These are phyloP conservation scores for Drosophila equinoxialis DNA, from an alignment of 1,140 invertebrate species.

Conservation along the genomic window DNA sequence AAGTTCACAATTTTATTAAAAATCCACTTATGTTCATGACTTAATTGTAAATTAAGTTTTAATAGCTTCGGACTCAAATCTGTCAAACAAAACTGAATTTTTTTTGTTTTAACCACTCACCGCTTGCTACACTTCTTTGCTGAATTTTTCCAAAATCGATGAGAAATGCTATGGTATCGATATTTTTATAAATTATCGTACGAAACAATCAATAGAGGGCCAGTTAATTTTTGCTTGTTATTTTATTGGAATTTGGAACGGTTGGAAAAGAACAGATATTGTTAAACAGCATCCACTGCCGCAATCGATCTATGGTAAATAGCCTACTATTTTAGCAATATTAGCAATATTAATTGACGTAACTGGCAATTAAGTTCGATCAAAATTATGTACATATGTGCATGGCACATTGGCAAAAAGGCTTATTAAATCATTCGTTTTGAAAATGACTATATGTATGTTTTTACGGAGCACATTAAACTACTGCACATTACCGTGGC, in stretches of 20 bases:
- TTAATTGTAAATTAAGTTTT: neutral
- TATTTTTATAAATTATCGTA: neutral
- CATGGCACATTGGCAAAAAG: too few species aligned
- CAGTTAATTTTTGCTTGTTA: too few species aligned
- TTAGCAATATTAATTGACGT: too few species aligned
- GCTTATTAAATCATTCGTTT: too few species aligned
- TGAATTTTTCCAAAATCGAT: conserved; percentile 8
- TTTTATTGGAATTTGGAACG: neutral
- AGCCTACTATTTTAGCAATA: too few species aligned
- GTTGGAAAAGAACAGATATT: neutral
- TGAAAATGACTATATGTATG: too few species aligned
- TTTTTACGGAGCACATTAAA: too few species aligned
- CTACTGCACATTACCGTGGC: too few species aligned
- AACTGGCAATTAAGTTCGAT: too few species aligned
- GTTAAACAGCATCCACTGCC: too few species aligned
- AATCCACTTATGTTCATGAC: neutral
- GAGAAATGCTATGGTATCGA: neutral
- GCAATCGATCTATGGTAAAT: too few species aligned
- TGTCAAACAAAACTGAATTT: neutral
- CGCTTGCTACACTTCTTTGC: conserved; percentile 5
- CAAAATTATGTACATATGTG: too few species aligned
- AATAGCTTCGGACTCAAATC: neutral
- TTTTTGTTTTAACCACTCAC: conserved; percentile 6
- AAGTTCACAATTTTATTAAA: neutral
- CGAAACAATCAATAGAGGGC: neutral